Percentiles rank a stretch among this genome's conserved stretches.
These are phyloP conservation scores for Stegostoma tigrinum DNA, from an alignment of 2,113 vertebrate species.

Conservation along the genomic window DNA sequence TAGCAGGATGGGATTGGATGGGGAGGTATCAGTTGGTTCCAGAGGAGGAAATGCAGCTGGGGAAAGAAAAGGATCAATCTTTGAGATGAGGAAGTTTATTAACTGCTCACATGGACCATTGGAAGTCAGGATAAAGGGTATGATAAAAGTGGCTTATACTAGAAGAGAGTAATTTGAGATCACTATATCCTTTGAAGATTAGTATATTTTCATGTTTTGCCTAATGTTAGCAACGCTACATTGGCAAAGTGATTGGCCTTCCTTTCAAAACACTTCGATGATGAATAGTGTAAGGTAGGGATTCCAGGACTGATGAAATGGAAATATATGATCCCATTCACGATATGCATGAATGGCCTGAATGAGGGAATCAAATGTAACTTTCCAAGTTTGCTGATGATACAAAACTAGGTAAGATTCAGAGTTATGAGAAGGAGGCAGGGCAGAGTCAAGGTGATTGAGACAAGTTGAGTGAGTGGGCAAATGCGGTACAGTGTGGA, in stretches of 20 bases:
- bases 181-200: background rate
- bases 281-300: background rate
- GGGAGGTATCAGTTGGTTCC: background rate
- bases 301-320: background rate
- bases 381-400: too few species aligned
- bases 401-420: too few species aligned
- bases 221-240: background rate
- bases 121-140: background rate
- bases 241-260: background rate
- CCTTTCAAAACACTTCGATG: too few species aligned
- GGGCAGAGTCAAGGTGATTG: too few species aligned
- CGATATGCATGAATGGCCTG: background rate
- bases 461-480: too few species aligned
- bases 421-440: too few species aligned
- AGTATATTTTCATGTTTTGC: background rate
- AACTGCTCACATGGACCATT: background rate
- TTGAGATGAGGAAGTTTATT: background rate
- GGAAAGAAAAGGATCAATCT: background rate
- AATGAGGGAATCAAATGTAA: background rate
- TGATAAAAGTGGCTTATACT: background rate
- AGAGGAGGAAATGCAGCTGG: background rate
- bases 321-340: background rate
- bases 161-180: background rate
- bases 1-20: background rate
- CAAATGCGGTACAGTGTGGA: too few species aligned